Evolutionary conservation across 2,797 vertebrate species (phyloP), one percentile per base, ranked within the genome.

Genomic region (Poecilia picta): DNA sequence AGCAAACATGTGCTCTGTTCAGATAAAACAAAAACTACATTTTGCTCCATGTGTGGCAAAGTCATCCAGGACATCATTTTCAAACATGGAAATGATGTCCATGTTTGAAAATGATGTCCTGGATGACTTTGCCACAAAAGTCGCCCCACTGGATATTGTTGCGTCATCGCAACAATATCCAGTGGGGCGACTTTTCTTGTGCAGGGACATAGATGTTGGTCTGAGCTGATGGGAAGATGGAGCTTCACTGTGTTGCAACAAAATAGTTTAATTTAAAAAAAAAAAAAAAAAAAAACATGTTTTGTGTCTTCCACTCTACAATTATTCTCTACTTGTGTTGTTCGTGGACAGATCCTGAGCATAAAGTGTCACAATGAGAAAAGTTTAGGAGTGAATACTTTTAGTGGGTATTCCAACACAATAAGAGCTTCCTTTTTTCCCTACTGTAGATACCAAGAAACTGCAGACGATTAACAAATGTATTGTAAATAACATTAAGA

Each of bases 391-490:
- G 62, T 20, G 2, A 36, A 20, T 66, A 66, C 28, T 20, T 11
- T 66, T 39, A 33, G 13, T 33, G 18, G 31, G 31, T 16, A 20
- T 33, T 36, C 6, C 7, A 64, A 36, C 16, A 36, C 31, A 36
- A 64, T 64, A 23, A 53, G 3, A 23, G 18, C 18, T 11, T 66
- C 6, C 8, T 39, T 66, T 62, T 45, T 46, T 74, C 59, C 66
- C 23, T 76, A 2, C 51, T 76, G 77, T 72, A 43, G 16, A 68
- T 43, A 0, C 64, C 64, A 68, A 43, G 11, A 11, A 41, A 68
- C 64, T 41, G 46, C 45, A 23, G 10, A 41, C 3, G 55, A 82
- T 81, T 31, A 68, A 81, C 41, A 79, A 3, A 36, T 25, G 53
- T 4, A 64, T 8, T 0, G 23, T 55, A 75, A 73, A 49, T 36